Conservation (phyloP, 2,888 invertebrate genomes). For the Achlya flavicornis region DNA sequence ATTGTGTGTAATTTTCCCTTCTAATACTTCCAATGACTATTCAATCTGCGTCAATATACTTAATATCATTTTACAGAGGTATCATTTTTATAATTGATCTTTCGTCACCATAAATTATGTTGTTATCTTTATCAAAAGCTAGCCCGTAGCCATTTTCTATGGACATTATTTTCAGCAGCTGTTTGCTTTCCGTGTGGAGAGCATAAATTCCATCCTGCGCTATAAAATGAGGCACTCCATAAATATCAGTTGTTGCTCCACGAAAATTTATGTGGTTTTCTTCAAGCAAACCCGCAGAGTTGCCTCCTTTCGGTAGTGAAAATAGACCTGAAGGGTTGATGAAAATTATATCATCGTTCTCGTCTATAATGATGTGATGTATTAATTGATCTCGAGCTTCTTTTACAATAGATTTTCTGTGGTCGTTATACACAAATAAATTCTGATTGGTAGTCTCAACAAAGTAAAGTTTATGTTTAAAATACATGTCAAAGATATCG, state of each 20-base stretch:
- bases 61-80: neutral
- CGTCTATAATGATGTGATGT: constrained; percentile 56
- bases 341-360: constrained; percentile 48
- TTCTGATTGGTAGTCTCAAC: constrained; percentile 59
- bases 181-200: constrained; percentile 43
- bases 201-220: constrained; percentile 59
- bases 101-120: constrained; percentile 60
- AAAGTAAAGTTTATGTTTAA: constrained; percentile 53
- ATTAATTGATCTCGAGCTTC: constrained; percentile 49
- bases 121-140: constrained; percentile 62
- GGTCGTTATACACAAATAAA: constrained; percentile 44
- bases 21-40: neutral
- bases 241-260: constrained; percentile 50
- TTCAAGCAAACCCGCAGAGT: constrained; percentile 39
- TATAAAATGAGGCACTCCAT: constrained; percentile 53
- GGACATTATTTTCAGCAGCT: constrained; percentile 39
- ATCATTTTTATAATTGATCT: constrained; percentile 55
- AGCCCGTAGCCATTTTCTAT: constrained; percentile 57
- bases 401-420: constrained; percentile 33
- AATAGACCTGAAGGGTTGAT: constrained; percentile 53
- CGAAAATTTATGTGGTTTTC: constrained; percentile 48
- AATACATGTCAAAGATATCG: constrained; percentile 65
- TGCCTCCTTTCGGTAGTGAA: constrained; percentile 39
- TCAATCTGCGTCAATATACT: neutral
- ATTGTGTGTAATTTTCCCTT: neutral